These are phyloP conservation scores for Gopherus flavomarginatus DNA, from an alignment of 2,113 vertebrate genomes.

Conservation along the genomic window DNA sequence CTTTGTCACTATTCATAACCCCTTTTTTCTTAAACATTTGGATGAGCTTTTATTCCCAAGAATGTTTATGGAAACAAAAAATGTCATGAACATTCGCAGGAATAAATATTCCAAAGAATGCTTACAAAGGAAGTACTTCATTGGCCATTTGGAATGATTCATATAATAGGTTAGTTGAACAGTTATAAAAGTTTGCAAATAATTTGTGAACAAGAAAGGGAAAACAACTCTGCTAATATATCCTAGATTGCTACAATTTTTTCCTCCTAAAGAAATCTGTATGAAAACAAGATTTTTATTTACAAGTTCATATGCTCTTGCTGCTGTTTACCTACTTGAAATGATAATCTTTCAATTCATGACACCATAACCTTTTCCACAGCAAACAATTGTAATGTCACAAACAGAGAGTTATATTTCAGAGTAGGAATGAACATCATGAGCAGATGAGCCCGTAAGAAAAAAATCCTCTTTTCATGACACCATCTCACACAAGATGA, in stretches of 20 bases:
- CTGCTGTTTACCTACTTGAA: background rate
- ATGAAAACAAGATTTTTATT: conserved; percentile 9
- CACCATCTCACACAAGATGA: background rate
- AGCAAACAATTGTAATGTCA: background rate
- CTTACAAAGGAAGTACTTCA: background rate
- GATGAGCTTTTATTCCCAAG: background rate
- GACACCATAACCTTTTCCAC: background rate
- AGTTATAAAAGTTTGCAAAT: background rate
- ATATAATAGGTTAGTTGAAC: background rate
- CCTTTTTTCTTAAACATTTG: background rate
- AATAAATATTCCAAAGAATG: background rate
- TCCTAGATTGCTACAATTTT: background rate
- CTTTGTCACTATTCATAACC: background rate
- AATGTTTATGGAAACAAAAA: background rate
- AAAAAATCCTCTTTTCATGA: background rate
- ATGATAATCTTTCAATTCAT: background rate
- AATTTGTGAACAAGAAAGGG: background rate
- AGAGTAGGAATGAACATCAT: background rate
- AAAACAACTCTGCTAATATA: background rate
- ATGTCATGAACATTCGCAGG: background rate
- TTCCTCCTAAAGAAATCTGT: background rate
- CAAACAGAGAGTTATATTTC: background rate
- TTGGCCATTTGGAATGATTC: background rate
- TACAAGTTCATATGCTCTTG: background rate
- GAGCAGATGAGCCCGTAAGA: background rate